Conservation (phyloP, 2,888 invertebrate genomes). For the Agrochola lota region DNA sequence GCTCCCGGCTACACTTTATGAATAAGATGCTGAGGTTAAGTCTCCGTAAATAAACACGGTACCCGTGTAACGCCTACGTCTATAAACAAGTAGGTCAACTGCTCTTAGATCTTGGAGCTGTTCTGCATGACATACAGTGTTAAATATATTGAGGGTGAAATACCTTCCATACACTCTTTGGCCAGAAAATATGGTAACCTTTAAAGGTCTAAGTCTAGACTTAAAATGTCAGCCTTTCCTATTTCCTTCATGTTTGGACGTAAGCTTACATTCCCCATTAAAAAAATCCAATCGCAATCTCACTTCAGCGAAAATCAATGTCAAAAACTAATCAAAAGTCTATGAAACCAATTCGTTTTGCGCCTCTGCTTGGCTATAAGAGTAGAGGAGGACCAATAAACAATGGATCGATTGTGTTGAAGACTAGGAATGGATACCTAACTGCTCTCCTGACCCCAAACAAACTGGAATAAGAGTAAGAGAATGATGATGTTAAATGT, state of each 20-base stretch:
- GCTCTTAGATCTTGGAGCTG: slow-evolving; percentile 26
- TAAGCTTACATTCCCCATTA: background rate
- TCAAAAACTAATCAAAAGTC: too few relatives aligned
- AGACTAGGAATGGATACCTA: too few relatives aligned
- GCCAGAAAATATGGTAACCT: slow-evolving; percentile 19
- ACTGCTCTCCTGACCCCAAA: too few relatives aligned
- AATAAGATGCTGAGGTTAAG: slow-evolving; percentile 29
- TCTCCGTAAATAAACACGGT: slow-evolving; percentile 45
- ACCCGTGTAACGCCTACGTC: slow-evolving; percentile 10
- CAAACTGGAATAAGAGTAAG: too few relatives aligned
- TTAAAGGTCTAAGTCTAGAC: slow-evolving; percentile 37
- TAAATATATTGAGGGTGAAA: background rate
- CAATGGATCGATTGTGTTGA: too few relatives aligned
- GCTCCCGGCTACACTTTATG: slow-evolving; percentile 41
- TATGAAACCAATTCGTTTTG: too few relatives aligned
- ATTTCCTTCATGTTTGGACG: background rate
- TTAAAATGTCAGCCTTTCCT: slow-evolving; percentile 18
- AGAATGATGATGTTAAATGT: too few relatives aligned
- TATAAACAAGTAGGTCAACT: slow-evolving; percentile 35
- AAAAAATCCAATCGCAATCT: too few relatives aligned
- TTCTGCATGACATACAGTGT: slow-evolving; percentile 35
- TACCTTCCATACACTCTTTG: background rate
- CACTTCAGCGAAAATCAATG: too few relatives aligned
- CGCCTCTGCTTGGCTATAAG: too few relatives aligned
- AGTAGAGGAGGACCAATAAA: too few relatives aligned